Conservation (phyloP, 1,140 invertebrate genomes). For the Brachionus asplanchnoidis region DNA sequence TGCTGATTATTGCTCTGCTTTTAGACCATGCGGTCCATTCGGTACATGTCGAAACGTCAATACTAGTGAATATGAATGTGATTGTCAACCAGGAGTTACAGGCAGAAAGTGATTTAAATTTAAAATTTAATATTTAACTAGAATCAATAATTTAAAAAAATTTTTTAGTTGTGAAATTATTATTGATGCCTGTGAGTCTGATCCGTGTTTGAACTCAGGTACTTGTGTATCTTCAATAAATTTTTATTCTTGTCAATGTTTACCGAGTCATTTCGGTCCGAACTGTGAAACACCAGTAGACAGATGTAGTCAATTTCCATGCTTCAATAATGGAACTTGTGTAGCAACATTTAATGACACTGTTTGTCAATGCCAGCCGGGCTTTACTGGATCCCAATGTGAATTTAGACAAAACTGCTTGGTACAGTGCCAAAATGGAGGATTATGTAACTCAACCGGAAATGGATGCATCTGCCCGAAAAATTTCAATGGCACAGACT, state of each 20-base stretch:
- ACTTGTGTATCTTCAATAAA: constrained; percentile 63
- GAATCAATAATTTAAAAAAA: too few species aligned
- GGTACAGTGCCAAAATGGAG: constrained; percentile 84
- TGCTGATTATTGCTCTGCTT: constrained; percentile 41
- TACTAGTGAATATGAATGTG: constrained; percentile 71
- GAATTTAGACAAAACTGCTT: constrained; percentile 73
- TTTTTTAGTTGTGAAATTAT: constrained; percentile 44
- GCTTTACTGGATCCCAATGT: constrained; percentile 49
- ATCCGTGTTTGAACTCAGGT: constrained; percentile 85
- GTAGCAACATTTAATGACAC: neutral
- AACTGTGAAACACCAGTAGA: constrained; percentile 9
- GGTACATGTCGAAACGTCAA: neutral
- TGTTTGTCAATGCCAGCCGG: constrained; percentile 51
- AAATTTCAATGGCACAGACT: constrained; percentile 60
- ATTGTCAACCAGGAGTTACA: constrained; percentile 71
- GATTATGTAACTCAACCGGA: constrained; percentile 74
- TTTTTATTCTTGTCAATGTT: constrained; percentile 43
- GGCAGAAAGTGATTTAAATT: constrained; percentile 55
- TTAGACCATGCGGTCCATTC: constrained; percentile 32
- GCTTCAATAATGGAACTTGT: constrained; percentile 27
- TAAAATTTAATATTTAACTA: too few species aligned
- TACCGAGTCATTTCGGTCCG: neutral
- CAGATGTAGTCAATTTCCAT: neutral
- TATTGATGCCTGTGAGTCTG: constrained; percentile 46
- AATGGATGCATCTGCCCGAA: constrained; percentile 77